Percentiles rank a stretch among this genome's conserved stretches.
These are phyloP conservation scores for Podocnemis expansa DNA, from an alignment of 2,113 vertebrate species.

Conservation along the genomic window DNA sequence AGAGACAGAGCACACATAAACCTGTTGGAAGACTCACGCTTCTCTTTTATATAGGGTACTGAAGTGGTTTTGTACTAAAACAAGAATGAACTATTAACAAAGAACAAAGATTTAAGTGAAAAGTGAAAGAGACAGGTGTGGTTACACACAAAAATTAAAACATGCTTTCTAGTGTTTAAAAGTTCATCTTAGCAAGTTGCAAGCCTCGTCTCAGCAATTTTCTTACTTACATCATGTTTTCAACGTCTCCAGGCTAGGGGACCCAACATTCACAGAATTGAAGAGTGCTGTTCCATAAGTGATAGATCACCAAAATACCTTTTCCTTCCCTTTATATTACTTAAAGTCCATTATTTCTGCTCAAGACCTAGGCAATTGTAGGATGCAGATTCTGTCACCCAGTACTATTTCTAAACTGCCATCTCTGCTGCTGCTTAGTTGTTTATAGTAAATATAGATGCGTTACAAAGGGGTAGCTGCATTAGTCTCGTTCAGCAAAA, in stretches of 20 bases:
- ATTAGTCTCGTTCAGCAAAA: too few species aligned
- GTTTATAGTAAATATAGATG: too few species aligned
- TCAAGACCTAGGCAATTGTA: background rate
- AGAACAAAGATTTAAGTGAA: background rate
- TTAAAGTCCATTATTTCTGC: background rate
- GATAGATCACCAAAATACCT: background rate
- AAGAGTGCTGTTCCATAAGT: background rate
- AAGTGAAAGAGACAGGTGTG: background rate
- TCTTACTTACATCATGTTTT: background rate
- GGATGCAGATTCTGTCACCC: background rate
- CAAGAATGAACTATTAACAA: background rate
- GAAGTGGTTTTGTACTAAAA: background rate
- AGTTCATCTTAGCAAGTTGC: background rate
- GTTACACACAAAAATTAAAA: too few species aligned
- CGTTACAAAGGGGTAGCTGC: too few species aligned
- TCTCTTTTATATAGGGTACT: background rate
- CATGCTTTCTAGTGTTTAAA: background rate
- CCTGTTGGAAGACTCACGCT: background rate
- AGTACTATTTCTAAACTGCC: background rate
- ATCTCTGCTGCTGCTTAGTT: background rate
- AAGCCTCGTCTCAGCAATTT: background rate
- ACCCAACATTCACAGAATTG: background rate
- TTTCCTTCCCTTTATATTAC: background rate
- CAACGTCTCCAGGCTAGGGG: background rate
- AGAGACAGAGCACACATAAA: background rate